phyloP scores from a whole-genome alignment of 1,140 invertebrate genomes.

The Sinella curviseta region DNA sequence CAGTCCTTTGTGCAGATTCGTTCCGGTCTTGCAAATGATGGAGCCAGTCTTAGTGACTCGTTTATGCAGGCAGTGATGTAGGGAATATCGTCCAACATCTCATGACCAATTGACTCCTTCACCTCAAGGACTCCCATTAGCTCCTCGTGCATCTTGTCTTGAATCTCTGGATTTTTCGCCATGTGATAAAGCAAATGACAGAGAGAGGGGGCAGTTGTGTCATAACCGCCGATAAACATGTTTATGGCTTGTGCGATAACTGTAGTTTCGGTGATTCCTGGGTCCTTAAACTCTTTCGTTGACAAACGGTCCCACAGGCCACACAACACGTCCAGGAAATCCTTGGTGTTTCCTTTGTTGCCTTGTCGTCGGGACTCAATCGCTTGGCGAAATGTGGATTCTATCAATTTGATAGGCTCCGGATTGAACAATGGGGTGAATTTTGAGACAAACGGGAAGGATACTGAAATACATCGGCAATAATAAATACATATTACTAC shows the following conservation, averaged over 20 bases:
- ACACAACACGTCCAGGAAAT: slow-evolving; percentile 37
- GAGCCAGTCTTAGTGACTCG: slow-evolving; percentile 45
- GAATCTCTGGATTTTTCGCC: slow-evolving; percentile 61
- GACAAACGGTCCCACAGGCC: slow-evolving; percentile 14
- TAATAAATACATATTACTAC: background rate
- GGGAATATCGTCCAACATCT: slow-evolving; percentile 50
- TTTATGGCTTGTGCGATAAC: slow-evolving; percentile 66
- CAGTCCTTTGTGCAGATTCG: slow-evolving; percentile 46
- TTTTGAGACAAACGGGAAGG: slow-evolving; percentile 36
- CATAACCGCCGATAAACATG: slow-evolving; percentile 69
- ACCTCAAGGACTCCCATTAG: slow-evolving; percentile 51
- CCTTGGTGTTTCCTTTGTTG: background rate
- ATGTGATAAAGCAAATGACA: slow-evolving; percentile 61
- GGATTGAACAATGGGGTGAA: slow-evolving; percentile 37
- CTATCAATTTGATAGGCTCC: slow-evolving; percentile 24
- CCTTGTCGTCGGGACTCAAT: slow-evolving; percentile 18
- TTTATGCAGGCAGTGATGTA: slow-evolving; percentile 48
- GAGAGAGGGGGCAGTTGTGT: slow-evolving; percentile 62
- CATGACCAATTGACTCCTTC: slow-evolving; percentile 51
- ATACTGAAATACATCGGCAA: too few relatives aligned
- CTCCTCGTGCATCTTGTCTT: slow-evolving; percentile 61
- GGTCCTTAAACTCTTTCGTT: slow-evolving; percentile 13
- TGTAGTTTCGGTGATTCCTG: slow-evolving; percentile 63
- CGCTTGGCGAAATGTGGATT: slow-evolving; percentile 32
- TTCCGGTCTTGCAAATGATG: slow-evolving; percentile 39